phyloP scores from a whole-genome alignment of 35 echinoderm and acorn worm genomes.

The Lytechinus variegatus region DNA sequence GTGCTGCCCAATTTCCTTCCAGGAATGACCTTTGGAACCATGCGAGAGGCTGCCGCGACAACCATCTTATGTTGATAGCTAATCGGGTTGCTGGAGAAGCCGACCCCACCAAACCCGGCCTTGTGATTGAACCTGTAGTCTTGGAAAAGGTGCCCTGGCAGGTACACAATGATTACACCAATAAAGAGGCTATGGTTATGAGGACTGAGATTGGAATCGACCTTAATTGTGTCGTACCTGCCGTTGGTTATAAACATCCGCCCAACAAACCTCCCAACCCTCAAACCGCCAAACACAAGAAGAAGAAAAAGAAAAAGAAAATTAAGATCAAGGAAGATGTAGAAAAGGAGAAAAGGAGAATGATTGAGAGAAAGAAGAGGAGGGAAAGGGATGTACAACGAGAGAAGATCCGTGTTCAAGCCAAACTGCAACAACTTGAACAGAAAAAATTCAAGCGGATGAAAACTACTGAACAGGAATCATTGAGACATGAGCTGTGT shows the following conservation, averaged over 20 bases:
- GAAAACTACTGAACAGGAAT: background rate
- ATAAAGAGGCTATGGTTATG: background rate
- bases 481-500: background rate
- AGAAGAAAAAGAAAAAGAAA: background rate
- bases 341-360: background rate
- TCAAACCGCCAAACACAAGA: background rate
- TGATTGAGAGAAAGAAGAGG: background rate
- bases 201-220: background rate
- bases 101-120: background rate
- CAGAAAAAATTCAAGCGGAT: background rate
- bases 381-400: background rate
- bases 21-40: background rate
- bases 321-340: background rate
- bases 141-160: background rate
- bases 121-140: background rate
- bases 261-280: background rate
- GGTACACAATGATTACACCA: background rate
- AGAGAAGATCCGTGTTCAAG: background rate
- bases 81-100: background rate
- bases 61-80: background rate
- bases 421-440: background rate
- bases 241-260: background rate
- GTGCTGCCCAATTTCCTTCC: background rate
- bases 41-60: background rate
- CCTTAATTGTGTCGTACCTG: background rate